These are phyloP conservation scores for Rhinichthys osculus DNA, from an alignment of 2,797 vertebrate genomes.

Conservation along the genomic window DNA sequence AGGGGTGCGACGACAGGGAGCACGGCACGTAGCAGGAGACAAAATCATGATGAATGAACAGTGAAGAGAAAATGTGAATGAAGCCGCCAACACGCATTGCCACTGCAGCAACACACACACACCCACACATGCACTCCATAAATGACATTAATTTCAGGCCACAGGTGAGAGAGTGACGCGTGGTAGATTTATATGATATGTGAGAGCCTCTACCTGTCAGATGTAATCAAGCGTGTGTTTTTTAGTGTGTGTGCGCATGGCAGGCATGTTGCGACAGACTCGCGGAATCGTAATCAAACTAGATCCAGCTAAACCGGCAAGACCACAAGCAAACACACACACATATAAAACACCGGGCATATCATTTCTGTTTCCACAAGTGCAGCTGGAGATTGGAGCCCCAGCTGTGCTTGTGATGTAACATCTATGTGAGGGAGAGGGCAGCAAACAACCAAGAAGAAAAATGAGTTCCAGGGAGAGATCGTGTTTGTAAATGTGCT, in stretches of 20 bases:
- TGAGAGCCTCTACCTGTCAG: constrained; percentile 19
- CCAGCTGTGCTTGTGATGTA: constrained; percentile 43
- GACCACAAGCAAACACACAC: constrained; percentile 1
- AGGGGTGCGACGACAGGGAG: not conserved
- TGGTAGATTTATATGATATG: constrained; percentile 25
- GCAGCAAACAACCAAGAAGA: constrained; percentile 1
- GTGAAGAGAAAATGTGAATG: constrained; percentile 19
- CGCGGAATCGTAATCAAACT: constrained; percentile 4
- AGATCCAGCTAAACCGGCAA: constrained; percentile 12
- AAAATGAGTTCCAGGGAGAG: not conserved
- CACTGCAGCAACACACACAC: not conserved
- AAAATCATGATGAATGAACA: constrained; percentile 7
- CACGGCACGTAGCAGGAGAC: constrained; percentile 11
- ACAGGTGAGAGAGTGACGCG: constrained; percentile 13
- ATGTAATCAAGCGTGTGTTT: constrained; percentile 2
- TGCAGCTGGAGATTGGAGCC: constrained; percentile 27
- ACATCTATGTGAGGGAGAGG: constrained; percentile 3
- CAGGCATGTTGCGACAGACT: constrained; percentile 9
- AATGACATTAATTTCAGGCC: constrained; percentile 35
- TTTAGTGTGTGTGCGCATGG: not conserved
- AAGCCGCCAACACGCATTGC: not conserved
- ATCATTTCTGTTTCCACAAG: constrained; percentile 21
- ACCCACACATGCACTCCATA: not conserved
- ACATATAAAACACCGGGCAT: not conserved
- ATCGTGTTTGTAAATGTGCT: constrained; percentile 40